Evolutionary conservation across 2,797 vertebrate genomes (phyloP), one percentile per base, ranked within the genome.

Genomic region (Myotis myotis): DNA sequence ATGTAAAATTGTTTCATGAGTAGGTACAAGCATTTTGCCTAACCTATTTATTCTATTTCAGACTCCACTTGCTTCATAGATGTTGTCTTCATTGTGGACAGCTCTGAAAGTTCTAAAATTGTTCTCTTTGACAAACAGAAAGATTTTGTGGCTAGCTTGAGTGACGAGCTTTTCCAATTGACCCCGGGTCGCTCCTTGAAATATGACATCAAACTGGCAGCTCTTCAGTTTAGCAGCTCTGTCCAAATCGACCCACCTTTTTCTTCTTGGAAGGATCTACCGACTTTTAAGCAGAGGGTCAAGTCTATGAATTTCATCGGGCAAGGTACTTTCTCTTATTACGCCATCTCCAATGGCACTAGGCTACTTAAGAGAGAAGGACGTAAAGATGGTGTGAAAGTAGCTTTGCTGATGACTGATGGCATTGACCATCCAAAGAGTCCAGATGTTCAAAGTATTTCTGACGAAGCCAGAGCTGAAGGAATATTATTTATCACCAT

Each of bases 221-320:
- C 98, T 0, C 98, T 99, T 53, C 99, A 99, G 95, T 99, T 99
- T 98, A 99, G 99, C 98, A 99, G 99, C 98, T 98, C 98, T 0
- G 99, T 99, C 53, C 98, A 97, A 30, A 96, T 98, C 3, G 98
- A 99, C 75, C 98, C 98, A 64, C 89, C 98, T 2, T 99, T 99
- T 97, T 97, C 96, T 15, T 97, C 97, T 84, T 99, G 99, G 99
- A 98, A 95, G 94, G 98, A 98, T 79, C 88, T 99, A 64, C 98
- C 98, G 30, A 97, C 96, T 0, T 99, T 99, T 98, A 98, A 99
- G 92, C 89, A 97, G 13, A 97, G 55, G 30, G 97, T 99, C 30
- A 96, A 30, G 53, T 92, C 96, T 85, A 98, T 99, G 98, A 96
- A 68, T 96, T 98, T 99, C 97, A 99, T 99, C 84, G 99, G 99